phyloP scores from a whole-genome alignment of 2,113 vertebrate genomes.

The human (Homo sapiens) region GRCh38 chr19:4859501-4860000 shows the following conservation, averaged over 20 bases:
- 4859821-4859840: slow-evolving; percentile 94
- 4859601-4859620: slow-evolving; percentile 93
- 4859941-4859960: slow-evolving; percentile 90
- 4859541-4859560: neutral
- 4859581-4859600: slow-evolving; percentile 89
- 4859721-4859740: neutral
- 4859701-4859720: too few relatives aligned
- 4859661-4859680: slow-evolving; percentile 89
- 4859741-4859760: neutral
- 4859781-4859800: neutral
- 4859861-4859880: slow-evolving; percentile 81
- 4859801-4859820: neutral
- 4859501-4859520: rapidly evolving
- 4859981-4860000: slow-evolving; percentile 92
- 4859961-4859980: slow-evolving; percentile 87
- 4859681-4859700: neutral
- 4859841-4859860: slow-evolving; percentile 91
- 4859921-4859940: slow-evolving; percentile 90
- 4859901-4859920: slow-evolving; percentile 89
- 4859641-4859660: slow-evolving; percentile 91
- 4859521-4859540: neutral
- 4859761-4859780: neutral
- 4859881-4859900: slow-evolving; percentile 78
- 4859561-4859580: rapidly evolving
- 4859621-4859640: slow-evolving; percentile 93